Conservation (phyloP, 2,113 vertebrate species). For the Poeciliopsis occidentalis region DNA sequence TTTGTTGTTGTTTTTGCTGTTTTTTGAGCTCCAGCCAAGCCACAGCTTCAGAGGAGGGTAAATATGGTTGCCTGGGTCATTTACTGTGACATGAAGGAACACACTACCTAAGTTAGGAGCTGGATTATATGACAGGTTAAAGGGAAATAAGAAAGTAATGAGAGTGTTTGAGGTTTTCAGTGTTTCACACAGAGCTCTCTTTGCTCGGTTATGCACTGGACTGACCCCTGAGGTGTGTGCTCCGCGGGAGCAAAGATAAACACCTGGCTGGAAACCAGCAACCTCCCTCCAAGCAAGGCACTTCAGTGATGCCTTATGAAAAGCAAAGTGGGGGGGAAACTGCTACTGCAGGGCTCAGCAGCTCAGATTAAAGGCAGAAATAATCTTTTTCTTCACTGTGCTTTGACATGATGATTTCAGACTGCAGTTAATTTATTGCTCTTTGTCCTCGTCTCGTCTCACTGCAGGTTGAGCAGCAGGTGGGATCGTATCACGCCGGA, state of each 20-base stretch:
- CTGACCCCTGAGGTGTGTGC: conserved; percentile 9
- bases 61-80: conserved; percentile 45
- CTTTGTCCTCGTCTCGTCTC: conserved; percentile 59
- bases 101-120: conserved; percentile 5
- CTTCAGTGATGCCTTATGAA: conserved; percentile 62
- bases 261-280: conserved; percentile 65
- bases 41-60: conserved; percentile 42
- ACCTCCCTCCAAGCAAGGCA: conserved; percentile 61
- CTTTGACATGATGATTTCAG: conserved; percentile 76
- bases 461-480: conserved; percentile 41
- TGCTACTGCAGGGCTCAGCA: conserved; percentile 53
- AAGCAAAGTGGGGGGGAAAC: conserved; percentile 24
- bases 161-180: conserved; percentile 8
- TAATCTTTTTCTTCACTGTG: conserved; percentile 50
- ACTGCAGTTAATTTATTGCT: conserved; percentile 60
- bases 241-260: conserved; percentile 38
- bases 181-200: conserved; percentile 8
- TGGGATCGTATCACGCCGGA: conserved; percentile 37
- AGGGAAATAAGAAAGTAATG: conserved; percentile 40
- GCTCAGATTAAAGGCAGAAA: conserved; percentile 69
- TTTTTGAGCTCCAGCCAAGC: conserved; percentile 23
- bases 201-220: conserved; percentile 6
- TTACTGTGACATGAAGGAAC: conserved; percentile 6
- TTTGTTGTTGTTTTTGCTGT: too few relatives aligned
- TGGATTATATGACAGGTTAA: conserved; percentile 37